Base-by-base conservation (phyloP, 2,113 vertebrate genomes). In the Myotis yumanensis region DNA sequence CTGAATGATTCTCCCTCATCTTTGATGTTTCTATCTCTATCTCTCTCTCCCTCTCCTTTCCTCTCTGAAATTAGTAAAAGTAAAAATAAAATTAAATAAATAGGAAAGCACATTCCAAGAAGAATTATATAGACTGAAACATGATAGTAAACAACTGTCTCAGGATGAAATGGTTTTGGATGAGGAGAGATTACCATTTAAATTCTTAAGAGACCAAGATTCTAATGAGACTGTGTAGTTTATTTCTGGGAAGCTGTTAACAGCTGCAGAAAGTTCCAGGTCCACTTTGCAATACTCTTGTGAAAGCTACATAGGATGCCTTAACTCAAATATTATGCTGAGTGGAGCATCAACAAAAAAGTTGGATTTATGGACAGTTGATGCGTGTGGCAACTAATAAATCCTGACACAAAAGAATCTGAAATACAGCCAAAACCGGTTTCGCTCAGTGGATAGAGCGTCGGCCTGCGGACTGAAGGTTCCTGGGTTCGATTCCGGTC, bases 191-290 rank as follows among this genome's bases (percentile, higher is more conserved):
- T 66, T 22, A 85, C 30, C 54, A 91, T 37, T 81, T 43, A 86
- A 95, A 82, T 66, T 85, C 52, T 43, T 90, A 81, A 89, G 46
- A 93, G 93, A 69, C n/a, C 59, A 71, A 72, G 62, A 82, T 15
- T 75, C 69, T 94, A 30, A 71, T 59, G 51, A 88, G 66, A 71
- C 15, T 79, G 37, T 83, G 51, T 0, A 43, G 37, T 73, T 35
- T 52, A 62, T 81, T 52, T 76, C 86, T 85, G 25, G 43, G 11
- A 95, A 82, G 37, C 54, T 81, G 5, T 88, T 90, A 95, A 79
- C 6, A 85, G 71, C 10, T 69, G 16, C 51, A 91, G 16, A 84
- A 83, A 64, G 15, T 54, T 76, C 35, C 25, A 69, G 5, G 43
- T 54, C 25, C 11, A 35, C 72, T 81, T 59, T n/a, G 46, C 11